These are phyloP conservation scores for Melanostoma mellinum DNA, from an alignment of 2,888 invertebrate species.

Conservation along the genomic window DNA sequence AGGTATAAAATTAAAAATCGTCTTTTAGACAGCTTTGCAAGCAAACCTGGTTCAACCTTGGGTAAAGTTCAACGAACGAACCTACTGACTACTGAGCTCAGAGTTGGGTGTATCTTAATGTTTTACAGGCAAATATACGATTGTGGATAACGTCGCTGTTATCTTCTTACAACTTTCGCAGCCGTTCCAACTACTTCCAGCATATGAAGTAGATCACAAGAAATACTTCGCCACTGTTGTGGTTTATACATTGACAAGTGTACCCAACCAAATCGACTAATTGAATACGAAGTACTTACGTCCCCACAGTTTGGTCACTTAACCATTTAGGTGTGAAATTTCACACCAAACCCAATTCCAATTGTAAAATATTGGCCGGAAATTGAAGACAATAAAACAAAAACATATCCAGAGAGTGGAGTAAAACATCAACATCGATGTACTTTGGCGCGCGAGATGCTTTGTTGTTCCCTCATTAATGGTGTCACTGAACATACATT, in stretches of 20 bases:
- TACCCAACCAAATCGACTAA: constrained; percentile 48
- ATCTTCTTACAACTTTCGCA: no score
- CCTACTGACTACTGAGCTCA: no score
- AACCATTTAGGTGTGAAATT: constrained; percentile 82
- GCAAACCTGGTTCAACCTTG: no score
- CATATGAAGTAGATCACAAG: no score
- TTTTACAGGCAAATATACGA: no score
- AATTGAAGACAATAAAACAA: constrained; percentile 68
- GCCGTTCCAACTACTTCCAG: no score
- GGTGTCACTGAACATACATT: constrained; percentile 67
- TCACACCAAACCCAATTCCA: constrained; percentile 78
- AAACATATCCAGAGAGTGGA: constrained; percentile 28
- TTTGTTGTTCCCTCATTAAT: constrained; percentile 62
- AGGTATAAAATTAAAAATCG: no score
- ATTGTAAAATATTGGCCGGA: constrained; percentile 68
- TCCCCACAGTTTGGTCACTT: constrained; percentile 73
- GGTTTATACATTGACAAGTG: constrained; percentile 20
- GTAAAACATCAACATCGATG: constrained; percentile 45
- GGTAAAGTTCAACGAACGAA: no score
- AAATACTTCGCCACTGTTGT: background rate
- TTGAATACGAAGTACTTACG: constrained; percentile 43
- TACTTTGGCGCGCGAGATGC: constrained; percentile 42
- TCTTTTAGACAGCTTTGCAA: no score
- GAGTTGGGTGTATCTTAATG: no score
- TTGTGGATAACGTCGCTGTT: no score